These are phyloP conservation scores for Coenobita brevimanus DNA, from an alignment of 1,140 invertebrate species.

Conservation along the genomic window DNA sequence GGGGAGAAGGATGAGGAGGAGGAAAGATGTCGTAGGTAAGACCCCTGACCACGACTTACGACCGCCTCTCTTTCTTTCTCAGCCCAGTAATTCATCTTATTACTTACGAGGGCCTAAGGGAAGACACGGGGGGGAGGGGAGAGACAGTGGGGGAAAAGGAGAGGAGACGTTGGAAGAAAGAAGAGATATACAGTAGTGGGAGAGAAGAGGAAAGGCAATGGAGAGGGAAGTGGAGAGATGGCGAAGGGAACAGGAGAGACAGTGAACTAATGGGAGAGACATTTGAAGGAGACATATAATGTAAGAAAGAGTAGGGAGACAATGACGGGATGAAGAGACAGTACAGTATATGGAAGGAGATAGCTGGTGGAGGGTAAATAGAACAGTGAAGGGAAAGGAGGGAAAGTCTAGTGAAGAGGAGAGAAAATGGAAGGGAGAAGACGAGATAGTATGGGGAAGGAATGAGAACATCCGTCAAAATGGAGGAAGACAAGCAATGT, in stretches of 20 bases:
- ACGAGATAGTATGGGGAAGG: not conserved
- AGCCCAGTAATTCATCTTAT: constrained; percentile 10
- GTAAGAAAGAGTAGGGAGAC: not conserved
- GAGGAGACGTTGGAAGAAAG: too few species aligned
- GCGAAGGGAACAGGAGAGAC: not conserved
- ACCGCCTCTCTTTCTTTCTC: not conserved
- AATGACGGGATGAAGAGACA: too few species aligned
- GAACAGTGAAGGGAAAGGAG: not conserved
- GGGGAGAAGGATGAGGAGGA: not conserved
- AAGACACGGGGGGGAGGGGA: too few species aligned
- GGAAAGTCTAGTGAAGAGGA: not conserved
- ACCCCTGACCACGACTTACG: constrained; percentile 22
- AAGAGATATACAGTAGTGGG: too few species aligned
- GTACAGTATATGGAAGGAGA: too few species aligned
- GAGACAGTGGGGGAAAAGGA: too few species aligned
- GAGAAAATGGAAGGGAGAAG: not conserved
- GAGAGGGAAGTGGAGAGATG: not conserved
- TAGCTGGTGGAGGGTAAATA: not conserved
- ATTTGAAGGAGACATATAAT: not conserved
- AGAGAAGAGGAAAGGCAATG: not conserved
- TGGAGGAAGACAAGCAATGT: constrained; percentile 9
- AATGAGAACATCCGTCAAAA: not conserved
- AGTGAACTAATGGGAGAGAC: not conserved
- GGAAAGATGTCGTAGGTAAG: too few species aligned
- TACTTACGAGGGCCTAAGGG: not conserved